Percentiles rank a stretch among this genome's conserved stretches.
Evolutionary conservation across 2,888 invertebrate genomes (phyloP).

Genomic region (Zele albiditarsus): DNA sequence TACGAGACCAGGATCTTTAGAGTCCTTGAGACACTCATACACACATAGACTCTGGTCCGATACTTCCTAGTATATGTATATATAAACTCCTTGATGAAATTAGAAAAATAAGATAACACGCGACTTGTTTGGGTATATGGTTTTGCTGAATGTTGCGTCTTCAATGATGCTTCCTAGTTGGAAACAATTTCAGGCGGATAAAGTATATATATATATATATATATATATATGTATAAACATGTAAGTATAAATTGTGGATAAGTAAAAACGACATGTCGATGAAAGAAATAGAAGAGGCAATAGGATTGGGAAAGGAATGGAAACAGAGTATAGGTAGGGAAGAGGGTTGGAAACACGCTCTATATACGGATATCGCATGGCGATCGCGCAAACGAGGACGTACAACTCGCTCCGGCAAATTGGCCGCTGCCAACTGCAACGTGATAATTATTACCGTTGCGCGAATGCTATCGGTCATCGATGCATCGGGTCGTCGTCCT

Average conservation of each 20-base stretch:
- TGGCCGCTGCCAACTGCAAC: conserved; percentile 36
- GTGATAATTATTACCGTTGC: conserved; percentile 42
- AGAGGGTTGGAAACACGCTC: conserved; percentile 31
- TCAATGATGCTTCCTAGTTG: conserved; percentile 16
- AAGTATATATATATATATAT: background rate
- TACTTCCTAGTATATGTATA: conserved; percentile 1
- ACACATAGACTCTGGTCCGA: background rate
- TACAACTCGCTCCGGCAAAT: conserved; percentile 41
- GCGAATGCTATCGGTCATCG: conserved; percentile 38
- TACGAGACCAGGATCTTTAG: conserved; percentile 29
- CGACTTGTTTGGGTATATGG: conserved; percentile 23
- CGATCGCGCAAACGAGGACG: conserved; percentile 41
- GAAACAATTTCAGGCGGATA: background rate
- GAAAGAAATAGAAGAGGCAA: conserved; percentile 16
- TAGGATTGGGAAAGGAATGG: background rate
- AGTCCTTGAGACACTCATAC: conserved; percentile 35
- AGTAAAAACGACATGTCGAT: conserved; percentile 11
- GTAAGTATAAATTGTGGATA: background rate
- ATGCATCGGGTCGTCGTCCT: conserved; percentile 34
- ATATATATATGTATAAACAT: background rate
- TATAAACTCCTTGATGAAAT: background rate
- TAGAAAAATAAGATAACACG: conserved; percentile 4
- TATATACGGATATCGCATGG: conserved; percentile 40
- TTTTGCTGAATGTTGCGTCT: conserved; percentile 4
- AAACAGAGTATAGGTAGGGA: background rate